Evolutionary conservation across 2,888 invertebrate genomes (phyloP).

Genomic region (Agrochola lychnidis): DNA sequence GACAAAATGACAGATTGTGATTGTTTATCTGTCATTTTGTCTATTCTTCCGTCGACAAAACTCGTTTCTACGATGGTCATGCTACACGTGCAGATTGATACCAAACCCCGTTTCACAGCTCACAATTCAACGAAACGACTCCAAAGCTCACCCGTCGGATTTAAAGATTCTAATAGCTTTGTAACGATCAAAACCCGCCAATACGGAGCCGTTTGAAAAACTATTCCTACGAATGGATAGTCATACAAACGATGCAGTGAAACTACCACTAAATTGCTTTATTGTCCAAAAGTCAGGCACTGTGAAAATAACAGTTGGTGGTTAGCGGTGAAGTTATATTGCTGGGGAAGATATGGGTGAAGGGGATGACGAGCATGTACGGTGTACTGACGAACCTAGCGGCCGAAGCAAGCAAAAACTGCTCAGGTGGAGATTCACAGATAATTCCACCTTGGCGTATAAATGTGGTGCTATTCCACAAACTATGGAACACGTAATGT

Average conservation of each 20-base stretch:
- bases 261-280: conserved; percentile 77
- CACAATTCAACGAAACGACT: conserved; percentile 20
- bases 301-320: conserved; percentile 80
- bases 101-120: conserved; percentile 17
- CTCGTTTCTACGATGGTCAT: too few relatives aligned
- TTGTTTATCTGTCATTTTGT: too few relatives aligned
- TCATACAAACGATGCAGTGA: conserved; percentile 65
- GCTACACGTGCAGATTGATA: too few relatives aligned
- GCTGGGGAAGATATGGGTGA: neutral
- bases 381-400: too few relatives aligned
- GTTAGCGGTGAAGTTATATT: conserved; percentile 65
- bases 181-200: conserved; percentile 41
- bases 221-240: conserved; percentile 62
- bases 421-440: too few relatives aligned
- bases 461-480: too few relatives aligned
- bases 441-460: too few relatives aligned
- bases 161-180: conserved; percentile 59
- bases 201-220: conserved; percentile 55
- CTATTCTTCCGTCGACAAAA: too few relatives aligned
- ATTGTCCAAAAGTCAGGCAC: conserved; percentile 79
- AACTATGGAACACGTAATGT: too few relatives aligned
- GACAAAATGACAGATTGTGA: too few relatives aligned
- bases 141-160: conserved; percentile 51
- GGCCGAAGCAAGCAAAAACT: too few relatives aligned
- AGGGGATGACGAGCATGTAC: conserved; percentile 15